phyloP scores from a whole-genome alignment of 2,888 invertebrate species.

The Philhelius pedissequus region DNA sequence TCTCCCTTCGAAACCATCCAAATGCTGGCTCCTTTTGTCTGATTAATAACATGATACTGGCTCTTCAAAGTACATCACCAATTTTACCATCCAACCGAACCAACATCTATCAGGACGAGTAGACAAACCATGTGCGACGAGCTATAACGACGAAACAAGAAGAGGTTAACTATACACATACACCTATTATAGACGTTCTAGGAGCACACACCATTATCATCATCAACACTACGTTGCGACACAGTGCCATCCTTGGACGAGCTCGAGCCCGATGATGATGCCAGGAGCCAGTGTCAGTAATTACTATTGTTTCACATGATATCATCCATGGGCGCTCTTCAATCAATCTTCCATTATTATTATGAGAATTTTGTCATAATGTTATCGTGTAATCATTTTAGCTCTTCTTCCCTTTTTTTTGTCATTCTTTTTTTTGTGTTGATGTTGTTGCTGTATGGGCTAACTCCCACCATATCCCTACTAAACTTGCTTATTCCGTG shows the following conservation, averaged over 20 bases:
- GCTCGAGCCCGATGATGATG: background rate
- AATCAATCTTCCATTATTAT: constrained; percentile 67
- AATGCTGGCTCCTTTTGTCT: constrained; percentile 64
- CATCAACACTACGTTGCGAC: constrained; percentile 40
- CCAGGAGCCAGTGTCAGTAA: constrained; percentile 48
- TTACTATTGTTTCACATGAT: constrained; percentile 68
- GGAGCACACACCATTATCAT: constrained; percentile 39
- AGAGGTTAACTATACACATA: background rate
- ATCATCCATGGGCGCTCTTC: constrained; percentile 62
- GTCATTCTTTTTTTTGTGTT: background rate
- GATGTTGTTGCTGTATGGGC: background rate
- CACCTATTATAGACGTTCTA: background rate
- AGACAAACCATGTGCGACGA: background rate
- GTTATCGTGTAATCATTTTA: constrained; percentile 62
- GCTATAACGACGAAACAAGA: constrained; percentile 1
- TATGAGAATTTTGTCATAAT: constrained; percentile 62
- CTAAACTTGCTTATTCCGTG: background rate
- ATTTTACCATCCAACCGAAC: background rate
- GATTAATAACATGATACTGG: constrained; percentile 62
- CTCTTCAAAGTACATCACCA: constrained; percentile 37
- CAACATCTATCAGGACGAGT: background rate
- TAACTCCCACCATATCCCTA: too few relatives aligned
- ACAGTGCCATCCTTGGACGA: background rate
- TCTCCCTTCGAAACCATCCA: constrained; percentile 36
- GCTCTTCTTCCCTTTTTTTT: constrained; percentile 23